Base-by-base conservation (phyloP, 2,888 invertebrate genomes). In the Timema podura region DNA sequence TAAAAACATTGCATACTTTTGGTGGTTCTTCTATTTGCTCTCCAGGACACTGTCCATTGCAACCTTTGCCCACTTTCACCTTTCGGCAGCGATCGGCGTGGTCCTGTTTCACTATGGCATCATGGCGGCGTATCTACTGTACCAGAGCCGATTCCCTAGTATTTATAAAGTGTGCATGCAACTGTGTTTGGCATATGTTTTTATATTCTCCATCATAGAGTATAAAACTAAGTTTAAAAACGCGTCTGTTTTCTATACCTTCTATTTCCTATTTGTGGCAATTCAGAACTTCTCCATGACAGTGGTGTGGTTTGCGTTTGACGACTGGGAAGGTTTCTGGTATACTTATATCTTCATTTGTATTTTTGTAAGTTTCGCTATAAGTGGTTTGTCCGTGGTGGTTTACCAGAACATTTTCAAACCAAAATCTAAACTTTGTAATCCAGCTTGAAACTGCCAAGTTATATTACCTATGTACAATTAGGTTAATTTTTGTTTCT, bases 161-260 rank as follows among this genome's bases (percentile, higher is more conserved):
- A 49, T 72, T n/a, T 59, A 67, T 13, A 81, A 81, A 76, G 78
- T 79, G 84, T 5, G 91, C 90, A 79, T 89, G 89, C 77, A 70
- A 13, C 77, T 91, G 72, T 88, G 91, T 78, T 85, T 92, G 16
- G 89, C 90, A 13, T 86, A 91, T 75, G 85, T 92, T 73, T 92
- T 90, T 77, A 83, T 91, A 69, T 89, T 92, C 79, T 89, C 90
- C 77, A 82, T 92, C 64, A 87, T 93, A 77, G 93, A 93, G 81
- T 91, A 92, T 76, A 89, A 91, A 78, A 86, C 92, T 69, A 88
- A 89, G 79, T 92, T 92, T 79, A 88, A 88, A 74, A 88, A 89
- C 77, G 86, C 90, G 30, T 86, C 88, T 6, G 83, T 87, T 68
- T 90, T 91, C 86, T 88, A 91, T 76, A 81, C 86, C 73, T 85